Evolutionary conservation across 2,113 vertebrate genomes (phyloP).

Genomic region (Rhinolophus ferrumequinum): DNA sequence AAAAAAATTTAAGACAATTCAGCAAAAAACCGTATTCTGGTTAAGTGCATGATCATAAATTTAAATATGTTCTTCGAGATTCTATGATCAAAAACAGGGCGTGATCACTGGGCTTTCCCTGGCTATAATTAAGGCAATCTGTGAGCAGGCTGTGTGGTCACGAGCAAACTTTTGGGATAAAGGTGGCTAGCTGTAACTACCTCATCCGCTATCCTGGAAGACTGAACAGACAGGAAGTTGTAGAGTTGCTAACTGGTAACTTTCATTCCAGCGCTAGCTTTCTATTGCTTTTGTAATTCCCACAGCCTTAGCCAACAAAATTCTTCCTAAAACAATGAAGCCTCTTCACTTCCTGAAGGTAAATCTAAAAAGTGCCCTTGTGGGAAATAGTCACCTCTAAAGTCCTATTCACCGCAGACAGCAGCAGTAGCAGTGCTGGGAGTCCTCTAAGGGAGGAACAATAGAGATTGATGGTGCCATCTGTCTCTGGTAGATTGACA

Average conservation of each 20-base stretch:
- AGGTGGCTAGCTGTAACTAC: neutral
- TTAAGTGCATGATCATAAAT: neutral
- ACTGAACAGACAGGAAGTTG: neutral
- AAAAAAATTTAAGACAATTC: neutral
- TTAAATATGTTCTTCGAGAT: neutral
- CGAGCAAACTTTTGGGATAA: neutral
- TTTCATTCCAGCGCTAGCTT: constrained; percentile 5
- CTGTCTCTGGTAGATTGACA: constrained; percentile 57
- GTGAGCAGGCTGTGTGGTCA: neutral
- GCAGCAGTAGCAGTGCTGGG: neutral
- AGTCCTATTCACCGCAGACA: neutral
- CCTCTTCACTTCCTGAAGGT: constrained; percentile 49
- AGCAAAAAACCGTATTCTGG: neutral
- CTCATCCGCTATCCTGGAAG: neutral
- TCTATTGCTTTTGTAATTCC: neutral
- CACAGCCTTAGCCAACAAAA: neutral
- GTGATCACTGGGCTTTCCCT: neutral
- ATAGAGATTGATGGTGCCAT: constrained; percentile 42
- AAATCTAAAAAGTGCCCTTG: neutral
- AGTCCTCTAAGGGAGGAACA: neutral
- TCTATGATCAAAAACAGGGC: neutral
- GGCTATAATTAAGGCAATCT: neutral
- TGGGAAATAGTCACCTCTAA: constrained; percentile 5
- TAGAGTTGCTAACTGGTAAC: neutral
- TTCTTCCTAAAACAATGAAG: neutral